Conservation (phyloP, 2,113 vertebrate species). For the Atractosteus spatula region DNA sequence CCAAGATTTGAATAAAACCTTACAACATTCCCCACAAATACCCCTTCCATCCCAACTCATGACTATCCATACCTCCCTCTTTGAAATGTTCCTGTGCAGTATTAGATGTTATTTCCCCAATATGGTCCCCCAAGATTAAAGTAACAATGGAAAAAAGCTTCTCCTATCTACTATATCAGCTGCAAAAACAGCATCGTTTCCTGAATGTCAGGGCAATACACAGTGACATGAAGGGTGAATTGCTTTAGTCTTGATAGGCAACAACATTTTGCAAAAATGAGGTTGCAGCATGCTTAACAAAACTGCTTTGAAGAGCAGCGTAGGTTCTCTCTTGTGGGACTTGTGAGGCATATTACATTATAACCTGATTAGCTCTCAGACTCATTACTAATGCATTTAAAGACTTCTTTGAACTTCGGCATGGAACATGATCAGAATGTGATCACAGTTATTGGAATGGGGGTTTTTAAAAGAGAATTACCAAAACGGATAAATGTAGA, state of each 20-base stretch:
- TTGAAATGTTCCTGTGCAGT: neutral
- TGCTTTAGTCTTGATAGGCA: conserved; percentile 23
- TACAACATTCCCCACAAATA: too few species aligned
- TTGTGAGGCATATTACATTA: conserved; percentile 48
- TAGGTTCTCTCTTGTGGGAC: conserved; percentile 53
- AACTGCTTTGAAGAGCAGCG: conserved; percentile 63
- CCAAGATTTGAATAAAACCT: too few species aligned
- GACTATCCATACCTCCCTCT: too few species aligned
- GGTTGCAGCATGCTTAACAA: conserved; percentile 35
- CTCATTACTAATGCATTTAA: conserved; percentile 58
- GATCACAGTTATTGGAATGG: too few species aligned
- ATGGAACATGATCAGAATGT: conserved; percentile 49
- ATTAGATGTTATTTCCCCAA: neutral
- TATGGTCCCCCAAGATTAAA: neutral
- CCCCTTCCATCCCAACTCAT: too few species aligned
- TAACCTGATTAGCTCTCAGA: conserved; percentile 58
- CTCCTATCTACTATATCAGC: neutral
- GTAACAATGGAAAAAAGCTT: neutral
- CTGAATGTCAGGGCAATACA: conserved; percentile 5
- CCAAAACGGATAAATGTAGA: neutral
- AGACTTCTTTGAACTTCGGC: conserved; percentile 63
- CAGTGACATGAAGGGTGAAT: conserved; percentile 29
- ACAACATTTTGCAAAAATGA: conserved; percentile 31
- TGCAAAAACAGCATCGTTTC: neutral
- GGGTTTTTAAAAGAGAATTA: neutral